Conservation (phyloP, 2,888 invertebrate species). For the Melipona bicolor region DNA sequence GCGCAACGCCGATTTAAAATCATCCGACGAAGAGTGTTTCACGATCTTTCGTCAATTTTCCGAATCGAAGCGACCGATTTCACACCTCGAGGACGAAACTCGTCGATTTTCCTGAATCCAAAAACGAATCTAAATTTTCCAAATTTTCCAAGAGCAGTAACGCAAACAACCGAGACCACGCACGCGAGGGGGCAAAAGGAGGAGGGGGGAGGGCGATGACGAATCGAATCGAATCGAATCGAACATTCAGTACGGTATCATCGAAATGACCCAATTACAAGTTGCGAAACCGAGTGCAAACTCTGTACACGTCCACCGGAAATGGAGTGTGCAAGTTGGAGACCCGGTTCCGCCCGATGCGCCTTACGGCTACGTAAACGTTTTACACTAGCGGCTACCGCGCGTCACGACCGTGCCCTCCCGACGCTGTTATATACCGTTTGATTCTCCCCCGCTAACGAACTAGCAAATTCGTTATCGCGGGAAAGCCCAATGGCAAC, state of each 20-base stretch:
- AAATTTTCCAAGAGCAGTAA: neutral
- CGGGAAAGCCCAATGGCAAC: neutral
- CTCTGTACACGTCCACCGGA: conserved; percentile 51
- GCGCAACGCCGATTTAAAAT: too few relatives aligned
- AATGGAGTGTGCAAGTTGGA: conserved; percentile 59
- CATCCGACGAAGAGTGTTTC: too few relatives aligned
- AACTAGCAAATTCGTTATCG: conserved; percentile 22
- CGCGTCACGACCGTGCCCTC: neutral
- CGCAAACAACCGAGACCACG: neutral
- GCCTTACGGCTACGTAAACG: conserved; percentile 51
- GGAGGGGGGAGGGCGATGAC: neutral
- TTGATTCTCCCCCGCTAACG: conserved; percentile 28
- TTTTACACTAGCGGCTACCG: conserved; percentile 33
- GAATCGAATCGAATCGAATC: conserved; percentile 21
- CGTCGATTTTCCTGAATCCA: too few relatives aligned
- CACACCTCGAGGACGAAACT: too few relatives aligned
- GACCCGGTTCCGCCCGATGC: conserved; percentile 47
- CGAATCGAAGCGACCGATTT: too few relatives aligned
- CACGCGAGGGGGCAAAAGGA: neutral
- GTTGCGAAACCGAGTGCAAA: conserved; percentile 43
- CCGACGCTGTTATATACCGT: conserved; percentile 31
- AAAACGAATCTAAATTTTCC: too few relatives aligned
- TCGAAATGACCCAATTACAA: conserved; percentile 64
- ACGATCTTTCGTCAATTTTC: too few relatives aligned
- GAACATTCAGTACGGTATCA: conserved; percentile 47